Base-by-base conservation (phyloP, 1,140 invertebrate species). In the Melanaphis sacchari region DNA sequence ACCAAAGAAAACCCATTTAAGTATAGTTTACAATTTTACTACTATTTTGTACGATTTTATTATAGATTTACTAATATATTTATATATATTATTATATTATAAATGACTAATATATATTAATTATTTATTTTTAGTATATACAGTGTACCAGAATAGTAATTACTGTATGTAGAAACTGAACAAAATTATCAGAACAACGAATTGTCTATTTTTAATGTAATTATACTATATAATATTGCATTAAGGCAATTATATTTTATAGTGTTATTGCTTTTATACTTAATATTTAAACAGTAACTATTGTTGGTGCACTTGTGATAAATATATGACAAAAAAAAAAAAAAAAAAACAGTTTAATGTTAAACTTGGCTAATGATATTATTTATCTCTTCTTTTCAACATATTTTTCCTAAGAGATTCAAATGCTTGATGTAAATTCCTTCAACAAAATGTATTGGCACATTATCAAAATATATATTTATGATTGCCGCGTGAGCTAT, bases 1-100 rank as follows among this genome's bases (percentile, higher is more conserved):
- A 93, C 91, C 91, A 93, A 93, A 93, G 91, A 93, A 84, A 85
- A 93, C 52, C 81, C 49, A 85, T 31, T 84, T 93, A 93, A 84
- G 41, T 52, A 93, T 93, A 93, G 66, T 40, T 54, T 40, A 81
- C 46, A 93, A 46, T 93, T 93, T 93, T 85, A 84, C 76, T 81
- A 91, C 90, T 84, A 93, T 93, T 93, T 93, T 93, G 76, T 93
- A 93, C 81, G 31, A 93, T 93, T 93, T 84, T 93, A 93, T 93
- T 40, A 93, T 93, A 93, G 81, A 85, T 85, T 85, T 52, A 89
- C 22, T 89, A 89, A 82, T 92, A 92, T 82, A 90, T n/a, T n/a
- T 89, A 87, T 46, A 49, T 81, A 88, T 49, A 66, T 66, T 66
- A 66, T 66, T 66, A n/a, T n/a, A 76, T 76, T 76, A 36, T 88